Base-by-base conservation (phyloP, 1,140 invertebrate genomes). In the Drosophila trapezifrons region DNA sequence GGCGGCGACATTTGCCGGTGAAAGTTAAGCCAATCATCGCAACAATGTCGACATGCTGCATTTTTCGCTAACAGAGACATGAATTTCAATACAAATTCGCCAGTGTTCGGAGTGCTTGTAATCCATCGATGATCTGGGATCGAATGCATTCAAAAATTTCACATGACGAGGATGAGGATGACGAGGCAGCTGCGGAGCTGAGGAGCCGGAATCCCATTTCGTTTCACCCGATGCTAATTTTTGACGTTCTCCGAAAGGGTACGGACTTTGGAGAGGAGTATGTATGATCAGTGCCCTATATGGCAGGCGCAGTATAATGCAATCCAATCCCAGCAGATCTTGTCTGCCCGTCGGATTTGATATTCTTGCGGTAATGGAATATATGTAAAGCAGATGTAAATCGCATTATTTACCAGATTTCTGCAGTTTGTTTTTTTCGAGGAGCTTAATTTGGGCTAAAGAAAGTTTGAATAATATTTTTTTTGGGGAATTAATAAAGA, bases 11-110 rank as follows among this genome's bases (percentile, higher is more conserved):
- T 69, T 69, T 79, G 71, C 52, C 71, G 81, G 81, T 85, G 81
- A 85, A 85, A 85, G 81, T 85, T 85, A 73, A 80, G 78, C 81
- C 81, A 84, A 84, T 84, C 81, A 84, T 73, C 74, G 81, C 81
- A 69, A 55, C 80, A 83, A 78, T 78, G 76, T 65, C 80, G 66
- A 65, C 56, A 84, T 62, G 66, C 66, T 37, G 62, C 67, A 71
- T 72, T 72, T 72, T 72, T 67, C 60, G 52, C 74, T 85, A 85
- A 85, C 82, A 85, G 64, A 85, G 81, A 85, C 81, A 77, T 85
- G 82, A 77, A 85, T 85, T 85, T 85, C 81, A 84, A 84, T 83
- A 82, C 80, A 63, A 62, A 71, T 73, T 59, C 54, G 58, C 29
- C 37, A 32, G 35, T 47, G 59, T 40, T 64, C 62, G 66, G 27